Base-by-base conservation (phyloP, 2,797 vertebrate genomes). In the Poliocrania exsul region DNA sequence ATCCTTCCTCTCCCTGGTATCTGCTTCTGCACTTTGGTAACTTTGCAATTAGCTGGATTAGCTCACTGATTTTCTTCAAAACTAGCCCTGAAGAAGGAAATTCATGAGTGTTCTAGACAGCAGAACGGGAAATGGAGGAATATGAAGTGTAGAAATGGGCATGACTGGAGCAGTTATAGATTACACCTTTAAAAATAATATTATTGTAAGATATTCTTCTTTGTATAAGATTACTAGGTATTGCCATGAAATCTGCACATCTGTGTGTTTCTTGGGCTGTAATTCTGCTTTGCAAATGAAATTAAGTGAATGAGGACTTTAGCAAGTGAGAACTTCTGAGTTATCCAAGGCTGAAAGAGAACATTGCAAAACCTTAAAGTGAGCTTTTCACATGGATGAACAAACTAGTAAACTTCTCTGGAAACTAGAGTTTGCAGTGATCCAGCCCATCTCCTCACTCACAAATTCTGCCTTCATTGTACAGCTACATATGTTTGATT, bases 401-500 rank as follows among this genome's bases (percentile, higher is more conserved):
- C 60, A 71, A 85, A 57, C 67, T 82, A 81, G 42, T 82, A 65
- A 81, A 86, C 33, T 79, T 79, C 37, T 85, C 65, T 81, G 87
- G 69, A 89, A 92, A 26, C 60, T 5, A 84, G 70, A 71, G 90
- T 66, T 83, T 93, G 50, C 77, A 57, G 73, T 57, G 70, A 90
- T 91, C 80, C 91, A 91, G 66, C 62, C 58, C 19, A 40, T 80
- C 90, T 95, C 69, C 69, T 92, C 38, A 78, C 75, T 86, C 75
- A 85, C 84, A 86, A 85, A 88, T 92, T 93, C 64, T 84, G 47
- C 81, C 61, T 92, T 89, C 81, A 69, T 13, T 56, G 69, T 72
- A 62, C 79, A 66, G 58, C 58, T 80, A 38, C 54, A 72, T 79
- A 85, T 74, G 33, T 86, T 94, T 94, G 88, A 90, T 97, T 96